These are phyloP conservation scores for Petrosia ficiformis DNA, from an alignment of 37 sponge, comb jelly and placozoan species.

Conservation along the genomic window DNA sequence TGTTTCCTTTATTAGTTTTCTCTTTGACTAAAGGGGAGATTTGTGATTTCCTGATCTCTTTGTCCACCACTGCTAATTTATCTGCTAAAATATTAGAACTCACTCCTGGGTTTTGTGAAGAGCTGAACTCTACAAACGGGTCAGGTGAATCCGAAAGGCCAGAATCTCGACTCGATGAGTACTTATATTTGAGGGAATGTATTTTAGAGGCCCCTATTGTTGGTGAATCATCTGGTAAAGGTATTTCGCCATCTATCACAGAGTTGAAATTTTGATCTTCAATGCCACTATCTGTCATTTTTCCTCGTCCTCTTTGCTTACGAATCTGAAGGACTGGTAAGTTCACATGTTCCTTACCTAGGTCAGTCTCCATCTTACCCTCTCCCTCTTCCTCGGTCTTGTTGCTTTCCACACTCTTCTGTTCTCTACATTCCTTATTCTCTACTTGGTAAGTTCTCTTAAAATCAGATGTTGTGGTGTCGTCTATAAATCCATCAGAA, in stretches of 20 bases:
- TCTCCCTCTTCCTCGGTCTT: neutral
- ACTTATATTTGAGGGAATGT: conserved; percentile 2
- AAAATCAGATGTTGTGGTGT: conserved; percentile 3
- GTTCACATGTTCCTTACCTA: neutral
- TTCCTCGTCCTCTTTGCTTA: neutral
- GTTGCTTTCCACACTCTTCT: neutral
- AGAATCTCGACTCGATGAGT: conserved; percentile 26
- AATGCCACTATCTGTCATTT: conserved; percentile 32
- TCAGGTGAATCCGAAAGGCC: conserved; percentile 31
- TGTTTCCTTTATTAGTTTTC: no score
- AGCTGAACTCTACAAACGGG: neutral
- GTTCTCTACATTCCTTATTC: neutral
- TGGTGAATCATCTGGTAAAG: neutral
- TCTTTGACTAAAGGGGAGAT: no score
- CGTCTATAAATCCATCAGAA: neutral
- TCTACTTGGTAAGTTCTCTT: neutral
- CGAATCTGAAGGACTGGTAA: neutral
- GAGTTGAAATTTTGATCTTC: conserved; percentile 26
- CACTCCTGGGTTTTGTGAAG: no score
- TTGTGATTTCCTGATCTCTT: no score
- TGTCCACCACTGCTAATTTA: no score
- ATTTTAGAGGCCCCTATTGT: no score
- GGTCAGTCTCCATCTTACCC: neutral
- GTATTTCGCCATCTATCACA: neutral
- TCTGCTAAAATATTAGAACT: no score